phyloP scores from a whole-genome alignment of 2,888 invertebrate species.

The Sclerodermus sp. region DNA sequence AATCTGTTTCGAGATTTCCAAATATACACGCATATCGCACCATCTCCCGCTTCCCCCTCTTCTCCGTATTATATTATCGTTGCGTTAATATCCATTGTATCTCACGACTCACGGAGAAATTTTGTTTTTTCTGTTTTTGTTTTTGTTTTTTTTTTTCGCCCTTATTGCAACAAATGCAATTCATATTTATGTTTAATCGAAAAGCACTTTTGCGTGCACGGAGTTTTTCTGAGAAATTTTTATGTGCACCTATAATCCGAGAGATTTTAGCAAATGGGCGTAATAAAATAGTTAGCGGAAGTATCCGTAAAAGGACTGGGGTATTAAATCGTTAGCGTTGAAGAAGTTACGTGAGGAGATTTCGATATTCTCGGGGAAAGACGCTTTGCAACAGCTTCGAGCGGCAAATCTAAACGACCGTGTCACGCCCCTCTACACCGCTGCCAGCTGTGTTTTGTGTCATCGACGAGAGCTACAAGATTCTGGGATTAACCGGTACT shows the following conservation, averaged over 20 bases:
- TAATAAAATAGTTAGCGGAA: no score
- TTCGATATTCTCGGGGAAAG: slow-evolving; percentile 1
- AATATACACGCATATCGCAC: not conserved
- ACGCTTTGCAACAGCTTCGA: not conserved
- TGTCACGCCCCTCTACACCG: not conserved
- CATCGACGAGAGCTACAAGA: not conserved
- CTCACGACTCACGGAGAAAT: no score
- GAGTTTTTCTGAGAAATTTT: no score
- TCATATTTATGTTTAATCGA: no score
- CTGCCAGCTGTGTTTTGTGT: slow-evolving; percentile 3
- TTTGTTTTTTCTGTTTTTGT: no score
- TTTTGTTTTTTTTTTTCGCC: no score
- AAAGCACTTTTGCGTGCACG: no score
- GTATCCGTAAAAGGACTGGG: no score
- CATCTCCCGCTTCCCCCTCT: not conserved
- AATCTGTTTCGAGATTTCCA: slow-evolving; percentile 1
- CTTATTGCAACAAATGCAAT: no score
- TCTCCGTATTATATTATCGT: not conserved
- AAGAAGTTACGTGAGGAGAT: slow-evolving; percentile 1
- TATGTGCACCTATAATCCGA: no score
- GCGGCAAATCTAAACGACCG: not conserved
- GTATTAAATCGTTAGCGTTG: not conserved
- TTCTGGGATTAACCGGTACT: slow-evolving; percentile 7
- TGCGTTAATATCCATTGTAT: no score
- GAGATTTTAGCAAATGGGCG: no score